phyloP scores from a whole-genome alignment of 1,140 invertebrate species.

The Cydia strobilella region DNA sequence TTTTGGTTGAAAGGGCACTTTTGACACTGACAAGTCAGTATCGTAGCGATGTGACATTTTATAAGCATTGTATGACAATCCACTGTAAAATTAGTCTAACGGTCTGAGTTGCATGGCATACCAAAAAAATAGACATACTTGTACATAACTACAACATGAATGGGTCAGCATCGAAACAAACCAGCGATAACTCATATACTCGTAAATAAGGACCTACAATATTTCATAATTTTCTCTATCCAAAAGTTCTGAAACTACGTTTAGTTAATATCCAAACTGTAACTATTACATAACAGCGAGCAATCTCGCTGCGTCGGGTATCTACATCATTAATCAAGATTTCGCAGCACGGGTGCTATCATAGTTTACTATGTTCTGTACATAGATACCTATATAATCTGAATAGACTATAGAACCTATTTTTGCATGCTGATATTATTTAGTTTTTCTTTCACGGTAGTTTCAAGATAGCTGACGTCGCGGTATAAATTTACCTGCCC shows the following conservation, averaged over 20 bases:
- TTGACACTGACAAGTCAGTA: too few relatives aligned
- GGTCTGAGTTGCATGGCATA: too few relatives aligned
- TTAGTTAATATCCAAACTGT: slow-evolving; percentile 22
- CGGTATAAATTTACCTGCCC: too few relatives aligned
- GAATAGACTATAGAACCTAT: background rate
- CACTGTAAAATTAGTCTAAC: too few relatives aligned
- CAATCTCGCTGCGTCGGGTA: slow-evolving; percentile 17
- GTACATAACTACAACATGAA: too few relatives aligned
- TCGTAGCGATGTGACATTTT: too few relatives aligned
- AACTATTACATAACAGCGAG: slow-evolving; percentile 8
- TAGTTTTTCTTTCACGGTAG: too few relatives aligned
- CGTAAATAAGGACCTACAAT: background rate
- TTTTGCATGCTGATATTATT: background rate
- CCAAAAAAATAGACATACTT: too few relatives aligned
- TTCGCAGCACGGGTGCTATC: slow-evolving; percentile 22
- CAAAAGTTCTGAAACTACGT: slow-evolving; percentile 15
- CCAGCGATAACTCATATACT: background rate
- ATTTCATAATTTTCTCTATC: background rate
- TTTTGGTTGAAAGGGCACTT: too few relatives aligned
- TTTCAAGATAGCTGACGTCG: too few relatives aligned
- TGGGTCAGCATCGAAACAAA: background rate
- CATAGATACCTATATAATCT: background rate
- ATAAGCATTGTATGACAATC: too few relatives aligned
- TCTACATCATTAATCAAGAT: slow-evolving; percentile 30
- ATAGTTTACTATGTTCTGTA: slow-evolving; percentile 17